phyloP scores from a whole-genome alignment of 2,888 invertebrate genomes.

The Sarcophaga rosellei region DNA sequence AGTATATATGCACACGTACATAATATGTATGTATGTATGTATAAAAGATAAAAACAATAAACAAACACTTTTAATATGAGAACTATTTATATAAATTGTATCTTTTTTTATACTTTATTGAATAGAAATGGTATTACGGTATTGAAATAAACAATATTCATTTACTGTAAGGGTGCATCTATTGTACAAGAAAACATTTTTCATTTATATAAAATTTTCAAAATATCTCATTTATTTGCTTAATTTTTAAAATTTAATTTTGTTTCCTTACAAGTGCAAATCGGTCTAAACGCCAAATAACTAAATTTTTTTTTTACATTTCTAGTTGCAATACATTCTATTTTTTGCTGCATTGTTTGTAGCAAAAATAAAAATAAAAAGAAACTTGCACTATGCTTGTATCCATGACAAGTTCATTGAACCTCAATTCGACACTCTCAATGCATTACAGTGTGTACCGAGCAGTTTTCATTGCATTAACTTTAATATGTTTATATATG shows the following conservation, averaged over 20 bases:
- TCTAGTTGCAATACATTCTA: constrained; percentile 5
- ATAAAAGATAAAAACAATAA: constrained; percentile 13
- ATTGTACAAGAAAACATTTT: too few species aligned
- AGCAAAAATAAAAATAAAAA: constrained; percentile 19
- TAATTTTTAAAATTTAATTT: too few species aligned
- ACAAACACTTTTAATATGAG: constrained; percentile 4
- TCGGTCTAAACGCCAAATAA: constrained; percentile 6
- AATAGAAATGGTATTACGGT: not conserved
- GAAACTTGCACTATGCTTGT: constrained; percentile 58
- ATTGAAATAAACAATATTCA: not conserved
- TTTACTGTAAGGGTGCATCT: too few species aligned
- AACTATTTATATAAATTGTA: not conserved
- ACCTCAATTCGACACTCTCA: constrained; percentile 56
- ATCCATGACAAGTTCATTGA: constrained; percentile 73
- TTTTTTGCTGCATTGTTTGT: constrained; percentile 2
- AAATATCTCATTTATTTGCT: too few species aligned
- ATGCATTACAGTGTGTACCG: constrained; percentile 38
- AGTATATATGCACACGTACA: not conserved
- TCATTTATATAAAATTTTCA: too few species aligned
- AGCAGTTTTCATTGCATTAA: constrained; percentile 20
- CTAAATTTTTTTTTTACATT: constrained; percentile 22
- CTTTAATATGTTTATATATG: not conserved
- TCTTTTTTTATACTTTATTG: not conserved
- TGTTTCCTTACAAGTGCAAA: too few species aligned
- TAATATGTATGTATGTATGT: not conserved